phyloP scores from a whole-genome alignment of 2,888 invertebrate species.

The Carpatolechia fugitivella region DNA sequence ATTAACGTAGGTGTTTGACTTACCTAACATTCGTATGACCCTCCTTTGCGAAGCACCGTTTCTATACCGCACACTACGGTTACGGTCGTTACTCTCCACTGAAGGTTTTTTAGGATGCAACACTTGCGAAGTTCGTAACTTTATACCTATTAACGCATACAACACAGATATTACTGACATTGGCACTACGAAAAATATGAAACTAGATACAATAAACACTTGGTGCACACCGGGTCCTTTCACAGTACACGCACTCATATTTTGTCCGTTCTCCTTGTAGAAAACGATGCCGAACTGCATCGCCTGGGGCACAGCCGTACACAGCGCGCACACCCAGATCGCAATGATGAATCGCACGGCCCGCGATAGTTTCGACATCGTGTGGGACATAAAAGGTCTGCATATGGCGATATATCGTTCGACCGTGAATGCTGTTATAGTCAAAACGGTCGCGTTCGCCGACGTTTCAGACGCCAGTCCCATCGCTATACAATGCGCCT shows the following conservation, averaged over 20 bases:
- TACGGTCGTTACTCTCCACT: conserved; percentile 63
- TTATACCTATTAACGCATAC: conserved; percentile 87
- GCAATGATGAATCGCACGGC: conserved; percentile 86
- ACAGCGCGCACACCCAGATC: conserved; percentile 89
- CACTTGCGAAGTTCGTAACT: conserved; percentile 82
- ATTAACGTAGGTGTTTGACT: conserved; percentile 32
- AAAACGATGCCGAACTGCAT: conserved; percentile 88
- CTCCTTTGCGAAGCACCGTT: conserved; percentile 79
- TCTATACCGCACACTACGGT: conserved; percentile 66
- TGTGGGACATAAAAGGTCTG: conserved; percentile 90
- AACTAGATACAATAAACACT: conserved; percentile 88
- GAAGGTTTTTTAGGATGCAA: conserved; percentile 80
- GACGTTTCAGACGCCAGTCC: conserved; percentile 92
- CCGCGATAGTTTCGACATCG: conserved; percentile 89
- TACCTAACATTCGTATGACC: conserved; percentile 90
- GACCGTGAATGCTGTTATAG: conserved; percentile 93
- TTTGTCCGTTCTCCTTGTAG: conserved; percentile 63
- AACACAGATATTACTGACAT: conserved; percentile 92
- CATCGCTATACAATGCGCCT: conserved; percentile 85
- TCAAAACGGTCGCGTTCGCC: conserved; percentile 90
- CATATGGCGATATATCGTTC: conserved; percentile 94
- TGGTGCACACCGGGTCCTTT: conserved; percentile 81
- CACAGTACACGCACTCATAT: conserved; percentile 78
- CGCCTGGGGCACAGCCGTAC: conserved; percentile 87
- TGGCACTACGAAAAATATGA: conserved; percentile 91